Percentiles rank a stretch among this genome's conserved stretches.
Evolutionary conservation across 2,113 vertebrate genomes (phyloP).

Genomic region (Nothobranchius kuhntae): DNA sequence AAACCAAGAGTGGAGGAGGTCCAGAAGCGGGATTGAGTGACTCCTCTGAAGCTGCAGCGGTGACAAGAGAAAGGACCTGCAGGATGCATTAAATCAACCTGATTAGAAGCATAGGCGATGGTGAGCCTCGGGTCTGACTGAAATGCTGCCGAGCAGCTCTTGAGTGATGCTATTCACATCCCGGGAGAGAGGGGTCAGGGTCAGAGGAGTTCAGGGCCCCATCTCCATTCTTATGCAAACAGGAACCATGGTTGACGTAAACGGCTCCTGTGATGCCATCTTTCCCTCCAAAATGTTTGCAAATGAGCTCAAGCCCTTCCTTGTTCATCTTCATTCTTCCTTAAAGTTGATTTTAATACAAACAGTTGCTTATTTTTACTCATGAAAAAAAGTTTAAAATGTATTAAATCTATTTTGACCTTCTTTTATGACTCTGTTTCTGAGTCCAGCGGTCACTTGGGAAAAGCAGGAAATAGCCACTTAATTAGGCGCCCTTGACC

Average conservation of each 20-base stretch:
- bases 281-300: conserved; percentile 73
- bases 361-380: neutral
- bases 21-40: conserved; percentile 45
- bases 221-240: conserved; percentile 75
- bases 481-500: conserved; percentile 77
- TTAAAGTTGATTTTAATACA: too few species aligned
- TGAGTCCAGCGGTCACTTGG: conserved; percentile 56
- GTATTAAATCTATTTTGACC: conserved; percentile 1
- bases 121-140: conserved; percentile 59
- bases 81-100: conserved; percentile 75
- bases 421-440: conserved; percentile 1
- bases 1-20: conserved; percentile 34
- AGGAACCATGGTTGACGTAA: conserved; percentile 46
- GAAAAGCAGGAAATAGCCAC: conserved; percentile 72
- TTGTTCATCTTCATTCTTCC: neutral
- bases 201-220: conserved; percentile 74
- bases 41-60: conserved; percentile 43
- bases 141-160: conserved; percentile 60
- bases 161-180: conserved; percentile 71
- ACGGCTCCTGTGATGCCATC: conserved; percentile 39
- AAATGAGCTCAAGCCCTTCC: conserved; percentile 13
- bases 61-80: conserved; percentile 47
- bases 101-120: conserved; percentile 71
- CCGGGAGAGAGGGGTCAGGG: conserved; percentile 66
- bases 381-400: neutral